These are phyloP conservation scores for Muraenolepis orangiensis DNA, from an alignment of 2,797 vertebrate species.

Conservation along the genomic window DNA sequence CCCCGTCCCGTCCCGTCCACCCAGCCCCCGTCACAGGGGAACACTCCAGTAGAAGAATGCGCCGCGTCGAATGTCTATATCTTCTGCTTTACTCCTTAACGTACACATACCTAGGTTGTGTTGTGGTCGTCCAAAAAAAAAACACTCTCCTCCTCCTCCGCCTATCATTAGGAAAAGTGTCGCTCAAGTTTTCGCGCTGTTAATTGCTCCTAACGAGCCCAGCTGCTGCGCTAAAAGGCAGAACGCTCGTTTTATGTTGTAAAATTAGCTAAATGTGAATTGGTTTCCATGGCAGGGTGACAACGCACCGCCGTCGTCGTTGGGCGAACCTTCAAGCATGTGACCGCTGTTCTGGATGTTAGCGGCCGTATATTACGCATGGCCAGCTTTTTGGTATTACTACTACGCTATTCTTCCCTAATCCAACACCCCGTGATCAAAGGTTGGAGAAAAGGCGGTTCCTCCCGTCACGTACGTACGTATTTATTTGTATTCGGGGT, in stretches of 20 bases:
- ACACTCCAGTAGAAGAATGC: constrained; percentile 19
- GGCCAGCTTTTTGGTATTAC: background rate
- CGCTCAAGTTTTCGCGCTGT: background rate
- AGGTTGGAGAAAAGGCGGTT: background rate
- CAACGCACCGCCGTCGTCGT: background rate
- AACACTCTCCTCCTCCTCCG: background rate
- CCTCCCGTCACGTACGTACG: background rate
- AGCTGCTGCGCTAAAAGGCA: background rate
- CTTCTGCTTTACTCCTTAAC: constrained; percentile 8
- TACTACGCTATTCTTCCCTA: background rate
- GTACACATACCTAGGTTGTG: background rate
- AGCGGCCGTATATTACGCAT: constrained; percentile 13
- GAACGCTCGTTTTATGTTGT: background rate
- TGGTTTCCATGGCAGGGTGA: no score
- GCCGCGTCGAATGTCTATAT: constrained; percentile 34
- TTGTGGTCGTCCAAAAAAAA: background rate
- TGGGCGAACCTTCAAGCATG: constrained; percentile 32
- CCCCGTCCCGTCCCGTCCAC: no score
- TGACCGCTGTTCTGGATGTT: constrained; percentile 15
- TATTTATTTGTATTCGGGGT: background rate
- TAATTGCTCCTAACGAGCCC: background rate
- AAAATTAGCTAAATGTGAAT: no score
- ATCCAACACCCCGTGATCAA: background rate
- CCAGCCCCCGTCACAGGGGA: constrained; percentile 5
- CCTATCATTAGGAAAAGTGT: background rate